Percentiles rank a stretch among this genome's conserved stretches.
phyloP scores from a whole-genome alignment of 1,140 invertebrate species.

The Drosophila elegans region DNA sequence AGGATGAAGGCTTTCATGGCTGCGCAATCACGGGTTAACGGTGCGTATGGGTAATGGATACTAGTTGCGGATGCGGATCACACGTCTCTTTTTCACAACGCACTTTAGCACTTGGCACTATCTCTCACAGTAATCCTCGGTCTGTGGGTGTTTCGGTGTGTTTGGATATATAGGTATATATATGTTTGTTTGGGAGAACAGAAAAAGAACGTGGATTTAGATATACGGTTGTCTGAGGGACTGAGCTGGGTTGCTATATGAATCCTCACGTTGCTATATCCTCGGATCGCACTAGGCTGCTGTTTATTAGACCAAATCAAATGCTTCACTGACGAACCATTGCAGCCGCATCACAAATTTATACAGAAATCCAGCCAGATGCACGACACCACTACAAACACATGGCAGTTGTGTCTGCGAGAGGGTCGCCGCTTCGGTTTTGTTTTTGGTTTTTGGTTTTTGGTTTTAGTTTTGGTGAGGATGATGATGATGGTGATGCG shows the following conservation, averaged over 20 bases:
- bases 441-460: conserved; percentile 21
- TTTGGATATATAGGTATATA: not conserved
- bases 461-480: conserved; percentile 28
- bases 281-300: conserved; percentile 68
- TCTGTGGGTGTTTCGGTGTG: conserved; percentile 56
- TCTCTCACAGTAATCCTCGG: conserved; percentile 82
- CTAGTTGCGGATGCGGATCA: conserved; percentile 15
- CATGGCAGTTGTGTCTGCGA: conserved; percentile 34
- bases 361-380: conserved; percentile 81
- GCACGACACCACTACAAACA: conserved; percentile 49
- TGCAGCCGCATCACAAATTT: conserved; percentile 83
- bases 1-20: conserved; percentile 85
- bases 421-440: conserved; percentile 36
- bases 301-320: conserved; percentile 85
- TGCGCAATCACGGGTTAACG: conserved; percentile 47
- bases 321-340: conserved; percentile 84
- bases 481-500: conserved; percentile 75
- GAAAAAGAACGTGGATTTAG: conserved; percentile 28
- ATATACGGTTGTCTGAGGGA: conserved; percentile 3
- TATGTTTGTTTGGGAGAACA: conserved; percentile 16
- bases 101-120: conserved; percentile 61
- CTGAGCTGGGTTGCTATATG: too few species aligned
- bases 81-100: conserved; percentile 25
- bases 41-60: conserved; percentile 39
- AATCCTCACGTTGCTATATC: conserved; percentile 73